Percentiles rank a stretch among this genome's conserved stretches.
These are phyloP conservation scores for Diadophis punctatus DNA, from an alignment of 2,113 vertebrate species.

Conservation along the genomic window DNA sequence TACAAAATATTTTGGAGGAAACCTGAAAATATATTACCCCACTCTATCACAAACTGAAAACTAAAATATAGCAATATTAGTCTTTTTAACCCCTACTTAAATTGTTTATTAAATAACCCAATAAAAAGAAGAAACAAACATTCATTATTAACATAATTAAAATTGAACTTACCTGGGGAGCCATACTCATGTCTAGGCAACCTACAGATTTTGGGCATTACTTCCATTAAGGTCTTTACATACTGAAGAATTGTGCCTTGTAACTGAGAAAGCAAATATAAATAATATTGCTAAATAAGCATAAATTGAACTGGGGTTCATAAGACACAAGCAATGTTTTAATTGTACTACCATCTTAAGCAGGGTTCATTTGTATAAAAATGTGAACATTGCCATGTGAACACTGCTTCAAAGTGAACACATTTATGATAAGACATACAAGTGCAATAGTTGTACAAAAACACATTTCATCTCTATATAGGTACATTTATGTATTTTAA, in stretches of 20 bases:
- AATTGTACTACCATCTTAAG: not conserved
- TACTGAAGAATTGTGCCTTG: slow-evolving; percentile 88
- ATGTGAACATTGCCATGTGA: not conserved
- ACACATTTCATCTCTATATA: not conserved
- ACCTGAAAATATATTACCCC: not conserved
- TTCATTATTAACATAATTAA: slow-evolving; percentile 2
- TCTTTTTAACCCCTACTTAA: not conserved
- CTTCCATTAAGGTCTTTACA: slow-evolving; percentile 87
- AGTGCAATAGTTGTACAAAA: not conserved
- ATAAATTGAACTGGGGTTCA: not conserved
- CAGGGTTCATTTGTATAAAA: not conserved
- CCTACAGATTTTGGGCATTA: slow-evolving; percentile 90
- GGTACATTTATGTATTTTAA: not conserved
- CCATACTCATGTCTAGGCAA: slow-evolving; percentile 86
- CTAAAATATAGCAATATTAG: not conserved
- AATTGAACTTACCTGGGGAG: slow-evolving; percentile 76
- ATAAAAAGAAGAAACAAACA: not conserved
- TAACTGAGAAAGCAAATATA: slow-evolving; percentile 62
- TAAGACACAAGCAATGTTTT: not conserved
- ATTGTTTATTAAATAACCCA: not conserved
- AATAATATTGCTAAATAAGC: not conserved
- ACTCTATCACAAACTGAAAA: not conserved
- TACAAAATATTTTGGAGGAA: not conserved
- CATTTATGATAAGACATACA: not conserved
- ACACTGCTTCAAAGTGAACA: not conserved